Base-by-base conservation (phyloP, 2,113 vertebrate species). In the Acanthisitta chloris region DNA sequence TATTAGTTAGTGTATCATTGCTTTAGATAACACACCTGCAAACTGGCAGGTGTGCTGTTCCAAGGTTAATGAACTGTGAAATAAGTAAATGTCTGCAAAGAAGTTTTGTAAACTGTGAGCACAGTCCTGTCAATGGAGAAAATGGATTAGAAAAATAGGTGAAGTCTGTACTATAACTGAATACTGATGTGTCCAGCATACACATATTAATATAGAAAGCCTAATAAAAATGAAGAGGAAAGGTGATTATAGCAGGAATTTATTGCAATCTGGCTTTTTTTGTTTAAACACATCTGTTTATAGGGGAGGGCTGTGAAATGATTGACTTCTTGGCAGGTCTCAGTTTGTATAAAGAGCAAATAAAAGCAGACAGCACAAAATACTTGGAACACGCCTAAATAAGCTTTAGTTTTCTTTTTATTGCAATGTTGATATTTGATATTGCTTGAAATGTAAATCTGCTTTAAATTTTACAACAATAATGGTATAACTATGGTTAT, bases 331-430 rank as follows among this genome's bases (percentile, higher is more conserved):
- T 97, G 89, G 88, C 86, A 94, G 64, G 45, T 90, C 70, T 77
- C 79, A 69, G 64, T 92, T 92, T 94, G 86, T 52, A 87, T 90
- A 82, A 95, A 95, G 58, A 88, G 38, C 77, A 86, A 92, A 74
- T 93, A 81, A 95, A 96, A 96, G 89, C 81, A 97, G 97, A 96
- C 96, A 95, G 88, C 86, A 83, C 40, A 94, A 79, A 98, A 96
- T 97, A 95, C 93, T 97, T 97, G 94, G 96, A 97, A 89, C 57
- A 94, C 96, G 98, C 97, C 87, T 82, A 93, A 90, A 97, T 96
- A 86, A 9, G 36, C 88, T 94, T 97, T 97, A 90, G 97, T 98
- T 98, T 97, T 92, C 92, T 97, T 97, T 97, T 91, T 97, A 4
- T 96, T 97, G 83, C 91, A 92, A 72, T 94, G 97, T 86, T 97